phyloP scores from a whole-genome alignment of 1,140 invertebrate species.

The Homarus americanus region DNA sequence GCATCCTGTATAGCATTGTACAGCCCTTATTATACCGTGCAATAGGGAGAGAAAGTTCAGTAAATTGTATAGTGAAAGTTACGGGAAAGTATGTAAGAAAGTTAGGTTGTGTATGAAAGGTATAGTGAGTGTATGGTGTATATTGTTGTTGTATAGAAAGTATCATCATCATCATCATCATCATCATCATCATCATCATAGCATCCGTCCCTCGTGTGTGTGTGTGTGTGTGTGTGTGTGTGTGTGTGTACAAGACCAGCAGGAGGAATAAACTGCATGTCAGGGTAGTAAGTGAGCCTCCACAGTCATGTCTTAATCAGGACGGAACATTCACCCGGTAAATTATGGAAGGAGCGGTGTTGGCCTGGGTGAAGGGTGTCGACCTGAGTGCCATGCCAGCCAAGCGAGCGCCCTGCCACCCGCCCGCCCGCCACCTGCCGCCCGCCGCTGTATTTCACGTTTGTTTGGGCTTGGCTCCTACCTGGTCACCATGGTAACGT shows the following conservation, averaged over 20 bases:
- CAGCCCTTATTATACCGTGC: too few relatives aligned
- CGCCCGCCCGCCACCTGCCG: too few relatives aligned
- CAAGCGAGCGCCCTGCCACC: background rate
- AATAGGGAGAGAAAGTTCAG: too few relatives aligned
- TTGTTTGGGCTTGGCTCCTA: conserved; percentile 50
- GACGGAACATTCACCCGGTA: conserved; percentile 6
- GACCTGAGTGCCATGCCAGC: background rate
- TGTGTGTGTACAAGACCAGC: background rate
- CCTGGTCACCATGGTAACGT: conserved; percentile 45
- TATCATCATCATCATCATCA: too few relatives aligned
- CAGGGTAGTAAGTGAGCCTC: background rate
- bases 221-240: too few relatives aligned
- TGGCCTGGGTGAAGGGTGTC: background rate
- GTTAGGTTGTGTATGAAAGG: background rate
- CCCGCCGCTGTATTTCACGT: conserved; percentile 52
- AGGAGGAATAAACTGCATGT: background rate
- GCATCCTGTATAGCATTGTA: too few relatives aligned
- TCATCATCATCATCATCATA: too few relatives aligned
- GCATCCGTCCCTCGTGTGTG: too few relatives aligned
- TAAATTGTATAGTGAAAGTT: background rate
- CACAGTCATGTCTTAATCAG: conserved; percentile 25
- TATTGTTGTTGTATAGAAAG: background rate
- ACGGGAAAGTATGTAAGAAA: background rate
- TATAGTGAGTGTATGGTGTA: background rate
- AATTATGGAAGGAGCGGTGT: conserved; percentile 27